Evolutionary conservation across 2,888 invertebrate species (phyloP), one percentile per base, ranked within the genome.

Genomic region (Alloscopus bannaensis): DNA sequence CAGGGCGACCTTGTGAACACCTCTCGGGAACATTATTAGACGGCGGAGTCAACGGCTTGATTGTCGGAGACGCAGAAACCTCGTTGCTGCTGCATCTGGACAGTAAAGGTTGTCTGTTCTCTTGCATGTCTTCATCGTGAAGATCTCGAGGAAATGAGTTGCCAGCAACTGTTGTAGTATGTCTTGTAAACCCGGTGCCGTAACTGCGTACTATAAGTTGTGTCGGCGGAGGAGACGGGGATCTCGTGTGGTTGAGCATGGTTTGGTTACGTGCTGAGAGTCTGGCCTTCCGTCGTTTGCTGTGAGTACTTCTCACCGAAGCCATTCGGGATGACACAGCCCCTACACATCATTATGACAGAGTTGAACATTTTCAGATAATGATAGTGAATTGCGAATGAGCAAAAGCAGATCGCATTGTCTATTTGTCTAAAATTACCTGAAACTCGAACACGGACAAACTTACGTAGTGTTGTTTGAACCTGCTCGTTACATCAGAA

Each of bases 401-500:
- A 59, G 65, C 60, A 50, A 71, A 20, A 2, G 66, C 71, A 1
- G 65, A 78, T n/a, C n/a, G n/a, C n/a, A n/a, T n/a, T n/a, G n/a
- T n/a, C n/a, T n/a, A 57, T 66, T 31, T 78, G 64, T 28, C 59
- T 81, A 8, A 71, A 62, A 20, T 71, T 47, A 29, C 80, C 80
- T 2, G 81, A 18, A 29, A 84, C 55, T 55, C 75, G 80, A 26
- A 73, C 55, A 16, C 81, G 72, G 2, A 84, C 47, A 64, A 83
- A 84, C 66, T 84, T 84, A 36, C 79, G 80, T 3, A 84, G 16
- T 11, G 82, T 82, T 18, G 81, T 50, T 73, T 84, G 84, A 31
- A 84, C 84, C 84, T 84, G 52, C 8, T n/a, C n/a, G n/a, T n/a
- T n/a, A n/a, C n/a, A n/a, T n/a, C n/a, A n/a, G n/a, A n/a, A n/a